phyloP scores from a whole-genome alignment of 2,888 invertebrate genomes.

The Campoletis raptor region DNA sequence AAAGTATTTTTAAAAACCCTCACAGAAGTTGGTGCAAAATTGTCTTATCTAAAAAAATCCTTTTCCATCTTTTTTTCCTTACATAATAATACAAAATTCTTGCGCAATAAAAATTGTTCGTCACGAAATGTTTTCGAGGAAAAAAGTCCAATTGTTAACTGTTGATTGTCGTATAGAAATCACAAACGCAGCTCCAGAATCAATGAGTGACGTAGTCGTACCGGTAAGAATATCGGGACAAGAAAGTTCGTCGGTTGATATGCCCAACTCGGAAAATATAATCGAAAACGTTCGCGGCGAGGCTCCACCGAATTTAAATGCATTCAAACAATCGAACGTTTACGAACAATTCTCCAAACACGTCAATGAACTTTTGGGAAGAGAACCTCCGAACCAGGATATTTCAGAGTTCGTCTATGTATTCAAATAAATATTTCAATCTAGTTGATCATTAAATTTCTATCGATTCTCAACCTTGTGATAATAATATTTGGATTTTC shows the following conservation, averaged over 20 bases:
- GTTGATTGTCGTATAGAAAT: slow-evolving; percentile 47
- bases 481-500: too few species aligned
- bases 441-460: too few species aligned
- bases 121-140: neutral
- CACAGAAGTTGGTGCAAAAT: neutral
- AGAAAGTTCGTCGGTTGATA: slow-evolving; percentile 53
- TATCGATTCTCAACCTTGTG: too few species aligned
- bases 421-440: neutral
- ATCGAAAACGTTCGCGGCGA: slow-evolving; percentile 57
- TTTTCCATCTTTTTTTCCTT: too few species aligned
- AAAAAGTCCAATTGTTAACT: neutral
- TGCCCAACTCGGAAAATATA: slow-evolving; percentile 65
- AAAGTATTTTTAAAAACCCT: neutral
- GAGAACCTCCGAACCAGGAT: slow-evolving; percentile 50
- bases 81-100: too few species aligned
- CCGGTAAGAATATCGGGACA: slow-evolving; percentile 60
- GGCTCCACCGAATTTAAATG: slow-evolving; percentile 64
- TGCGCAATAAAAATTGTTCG: too few species aligned
- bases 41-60: neutral
- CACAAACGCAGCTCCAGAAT: slow-evolving; percentile 62
- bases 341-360: slow-evolving; percentile 60
- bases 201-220: slow-evolving; percentile 66
- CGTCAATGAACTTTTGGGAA: slow-evolving; percentile 55
- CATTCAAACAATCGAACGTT: slow-evolving; percentile 61
- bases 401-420: slow-evolving; percentile 60